Base-by-base conservation (phyloP, 2,888 invertebrate species). In the Xylota sylvarum region DNA sequence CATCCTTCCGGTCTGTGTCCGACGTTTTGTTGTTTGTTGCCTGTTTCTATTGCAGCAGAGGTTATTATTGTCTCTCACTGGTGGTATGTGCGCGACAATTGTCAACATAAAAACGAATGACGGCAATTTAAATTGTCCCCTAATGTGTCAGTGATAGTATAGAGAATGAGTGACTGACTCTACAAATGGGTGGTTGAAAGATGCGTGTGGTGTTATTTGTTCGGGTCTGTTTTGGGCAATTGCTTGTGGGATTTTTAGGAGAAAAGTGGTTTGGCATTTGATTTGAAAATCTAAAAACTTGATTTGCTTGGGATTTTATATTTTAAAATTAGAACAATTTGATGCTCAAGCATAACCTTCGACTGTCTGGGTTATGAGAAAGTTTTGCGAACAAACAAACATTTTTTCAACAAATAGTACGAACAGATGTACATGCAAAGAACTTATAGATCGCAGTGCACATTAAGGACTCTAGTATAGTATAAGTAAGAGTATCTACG, bases 1-100 rank as follows among this genome's bases (percentile, higher is more conserved):
- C 89, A 90, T 89, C 89, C 89, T 89, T 89, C 89, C 88, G 88
- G 89, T 89, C 70, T 88, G 86, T 82, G 79, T 60, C 78, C 52
- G 50, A 52, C 19, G 46, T 58, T 50, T 56, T 69, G 50, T 73
- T 56, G 40, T 64, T 62, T 40, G 17, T 73, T 69, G 64, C 65
- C 65, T 14, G 1, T 69, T 56, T 64, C 14, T 56, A 32, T 58
- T 69, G 23, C 62, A 52, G 35, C 10, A 19, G 7, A 72, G 46
- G 46, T 37, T 73, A 17, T 64, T 40, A 55, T 40, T 74, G 65
- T 60, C n/a, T 19, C 60, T 50, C 23, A 40, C 55, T 82, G 60
- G 76, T 64, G 73, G 78, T 64, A 78, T 72, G 52, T 78, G 30
- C 35, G 30, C 32, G 80, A 69, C 73, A 80, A 80, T 80, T 80